Evolutionary conservation across 1,140 invertebrate species (phyloP).

Genomic region (Maniola jurtina): DNA sequence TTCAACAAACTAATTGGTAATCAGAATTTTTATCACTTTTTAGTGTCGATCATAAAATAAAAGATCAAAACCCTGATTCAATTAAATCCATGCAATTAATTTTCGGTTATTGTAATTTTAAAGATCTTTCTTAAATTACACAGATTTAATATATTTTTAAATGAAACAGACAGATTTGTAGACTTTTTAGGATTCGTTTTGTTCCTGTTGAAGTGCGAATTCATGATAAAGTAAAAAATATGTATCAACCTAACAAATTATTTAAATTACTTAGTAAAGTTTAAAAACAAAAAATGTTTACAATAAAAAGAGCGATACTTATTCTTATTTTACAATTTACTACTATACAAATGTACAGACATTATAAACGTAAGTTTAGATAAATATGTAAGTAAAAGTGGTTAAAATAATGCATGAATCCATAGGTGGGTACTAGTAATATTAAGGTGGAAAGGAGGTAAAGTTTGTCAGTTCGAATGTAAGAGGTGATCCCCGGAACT

Average conservation of each 20-base stretch:
- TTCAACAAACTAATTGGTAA: not conserved
- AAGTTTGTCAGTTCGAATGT: no score
- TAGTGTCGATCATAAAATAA: not conserved
- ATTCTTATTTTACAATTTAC: conserved; percentile 2
- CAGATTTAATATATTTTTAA: no score
- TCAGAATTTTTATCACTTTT: conserved; percentile 5
- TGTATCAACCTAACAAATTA: no score
- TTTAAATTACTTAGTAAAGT: not conserved
- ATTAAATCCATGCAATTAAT: conserved; percentile 6
- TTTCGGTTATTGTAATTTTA: not conserved
- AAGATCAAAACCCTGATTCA: not conserved
- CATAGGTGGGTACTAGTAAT: no score
- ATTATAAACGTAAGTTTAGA: conserved; percentile 41
- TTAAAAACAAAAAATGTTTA: not conserved
- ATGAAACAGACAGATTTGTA: no score
- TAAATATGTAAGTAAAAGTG: not conserved
- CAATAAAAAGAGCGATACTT: not conserved
- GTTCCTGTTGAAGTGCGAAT: no score
- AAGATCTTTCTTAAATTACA: no score
- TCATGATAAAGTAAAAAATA: no score
- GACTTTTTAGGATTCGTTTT: no score
- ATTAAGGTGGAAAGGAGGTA: no score
- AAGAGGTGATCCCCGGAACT: no score
- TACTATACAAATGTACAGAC: conserved; percentile 10
- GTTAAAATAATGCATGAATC: no score